Evolutionary conservation across 1,140 invertebrate genomes (phyloP), one percentile per base, ranked within the genome.

Genomic region (Lordiphosa clarofinis): DNA sequence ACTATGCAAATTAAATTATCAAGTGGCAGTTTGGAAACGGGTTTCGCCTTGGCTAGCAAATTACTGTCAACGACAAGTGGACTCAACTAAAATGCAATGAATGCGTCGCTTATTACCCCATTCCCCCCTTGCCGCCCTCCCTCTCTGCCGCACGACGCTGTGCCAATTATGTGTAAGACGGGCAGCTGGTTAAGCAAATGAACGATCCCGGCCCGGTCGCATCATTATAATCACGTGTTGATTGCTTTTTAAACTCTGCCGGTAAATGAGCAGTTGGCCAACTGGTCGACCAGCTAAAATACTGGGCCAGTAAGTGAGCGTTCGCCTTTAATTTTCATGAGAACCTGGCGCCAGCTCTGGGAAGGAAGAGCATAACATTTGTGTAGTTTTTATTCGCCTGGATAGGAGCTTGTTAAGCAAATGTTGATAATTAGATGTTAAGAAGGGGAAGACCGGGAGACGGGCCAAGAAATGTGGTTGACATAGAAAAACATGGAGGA

Each of bases 1-100:
- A 84, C 78, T 84, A 84, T 84, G 78, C 78, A 84, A 84, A 84
- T 84, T 84, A 84, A 84, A 84, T 84, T 84, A 84, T 84, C 78
- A 84, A 84, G 73, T 70, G 54, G 35, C 46, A 37, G 53, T 61
- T 56, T 49, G 52, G 47, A 82, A 84, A 84, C 78, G 61, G 66
- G 78, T 84, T 84, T 82, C 15, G 43, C 64, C 64, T 57, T 48
- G 47, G 57, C 48, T 47, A 54, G 73, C 78, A 84, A 84, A 84
- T 84, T 84, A 84, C 78, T 84, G 78, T 84, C 78, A 84, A 74
- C 78, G 65, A 55, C 68, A 52, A 64, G 57, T 66, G 57, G 73
- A 61, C 56, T 60, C 54, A 75, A 61, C 74, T 58, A 65, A 79
- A 78, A 78, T 78, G 74, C 74, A 79, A 79, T 58, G 69, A 79